These are phyloP conservation scores for Zeuzera pyrina DNA, from an alignment of 2,888 invertebrate species.

Conservation along the genomic window DNA sequence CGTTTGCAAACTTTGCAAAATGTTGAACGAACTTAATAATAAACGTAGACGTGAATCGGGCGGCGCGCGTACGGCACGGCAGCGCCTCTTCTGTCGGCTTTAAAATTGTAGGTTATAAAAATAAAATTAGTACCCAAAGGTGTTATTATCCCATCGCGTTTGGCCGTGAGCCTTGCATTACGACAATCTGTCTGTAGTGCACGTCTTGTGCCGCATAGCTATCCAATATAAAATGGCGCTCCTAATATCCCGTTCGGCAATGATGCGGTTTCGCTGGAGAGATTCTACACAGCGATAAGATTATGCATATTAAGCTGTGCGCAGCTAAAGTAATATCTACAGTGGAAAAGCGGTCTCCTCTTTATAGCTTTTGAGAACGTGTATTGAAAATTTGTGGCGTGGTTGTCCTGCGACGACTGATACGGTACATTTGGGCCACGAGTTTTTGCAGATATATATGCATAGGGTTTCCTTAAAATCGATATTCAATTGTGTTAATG, in stretches of 20 bases:
- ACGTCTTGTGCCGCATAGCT: conserved; percentile 72
- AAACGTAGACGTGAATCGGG: conserved; percentile 62
- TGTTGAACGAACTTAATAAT: conserved; percentile 72
- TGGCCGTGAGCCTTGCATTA: conserved; percentile 71
- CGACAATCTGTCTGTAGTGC: conserved; percentile 74
- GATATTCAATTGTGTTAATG: conserved; percentile 13
- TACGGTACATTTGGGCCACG: conserved; percentile 34
- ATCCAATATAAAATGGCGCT: conserved; percentile 73
- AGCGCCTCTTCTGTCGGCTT: conserved; percentile 73
- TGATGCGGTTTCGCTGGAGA: conserved; percentile 57
- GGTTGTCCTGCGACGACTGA: conserved; percentile 36
- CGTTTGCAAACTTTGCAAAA: conserved; percentile 70
- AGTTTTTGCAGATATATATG: conserved; percentile 40
- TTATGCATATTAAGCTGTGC: conserved; percentile 73
- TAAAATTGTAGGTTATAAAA: conserved; percentile 74
- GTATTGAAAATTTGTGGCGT: conserved; percentile 55
- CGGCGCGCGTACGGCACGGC: conserved; percentile 66
- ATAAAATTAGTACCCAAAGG: conserved; percentile 73
- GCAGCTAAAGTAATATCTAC: conserved; percentile 67
- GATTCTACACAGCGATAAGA: conserved; percentile 70
- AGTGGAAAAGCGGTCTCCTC: conserved; percentile 58
- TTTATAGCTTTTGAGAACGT: conserved; percentile 30
- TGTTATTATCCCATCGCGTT: conserved; percentile 74
- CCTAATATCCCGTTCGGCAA: conserved; percentile 70
- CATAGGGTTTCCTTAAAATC: conserved; percentile 24